Base-by-base conservation (phyloP, 2,797 vertebrate genomes). In the Amniataba percoides region DNA sequence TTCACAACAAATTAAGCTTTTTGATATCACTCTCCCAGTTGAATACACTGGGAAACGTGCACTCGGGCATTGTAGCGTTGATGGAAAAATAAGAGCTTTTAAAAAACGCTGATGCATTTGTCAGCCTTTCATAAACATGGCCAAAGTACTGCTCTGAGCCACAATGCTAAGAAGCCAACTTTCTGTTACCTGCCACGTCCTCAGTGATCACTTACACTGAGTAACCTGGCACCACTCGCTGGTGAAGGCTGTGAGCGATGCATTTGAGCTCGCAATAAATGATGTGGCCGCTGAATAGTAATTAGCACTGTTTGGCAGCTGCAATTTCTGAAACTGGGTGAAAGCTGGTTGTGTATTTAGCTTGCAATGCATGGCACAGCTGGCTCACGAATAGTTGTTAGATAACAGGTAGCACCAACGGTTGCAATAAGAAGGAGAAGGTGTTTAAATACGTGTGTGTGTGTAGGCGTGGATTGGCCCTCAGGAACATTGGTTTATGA, bases 221-320 rank as follows among this genome's bases (percentile, higher is more conserved):
- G 51, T 74, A 71, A 68, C 43, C 63, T 58, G 73, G 19, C 65
- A 51, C 66, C 57, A 34, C 53, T 71, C 49, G 60, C 12, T 45
- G 25, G 23, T 64, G 40, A 75, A 59, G 23, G 5, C 36, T 59
- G 51, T 45, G 27, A 61, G 31, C 39, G n/a, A 74, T 43, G 56
- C 51, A 18, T 75, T 78, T 75, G 48, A 67, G 36, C 34, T 59
- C 46, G 49, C n/a, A 57, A 25, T 73, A 56, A 55, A 67, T 73
- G 19, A 68, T 51, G 49, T 70, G 25, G 27, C 39, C 58, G 45
- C 27, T 79, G 65, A 68, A 62, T 60, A 40, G 39, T 34, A 81
- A 81, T 73, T 71, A 80, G 51, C 65, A 56, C 34, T 34, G 48
- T 25, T 27, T 71, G 63, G 67, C 45, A 67, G 58, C 25, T 59